These are phyloP conservation scores for Epistrophella euchroma DNA, from an alignment of 2,888 invertebrate genomes.

Conservation along the genomic window DNA sequence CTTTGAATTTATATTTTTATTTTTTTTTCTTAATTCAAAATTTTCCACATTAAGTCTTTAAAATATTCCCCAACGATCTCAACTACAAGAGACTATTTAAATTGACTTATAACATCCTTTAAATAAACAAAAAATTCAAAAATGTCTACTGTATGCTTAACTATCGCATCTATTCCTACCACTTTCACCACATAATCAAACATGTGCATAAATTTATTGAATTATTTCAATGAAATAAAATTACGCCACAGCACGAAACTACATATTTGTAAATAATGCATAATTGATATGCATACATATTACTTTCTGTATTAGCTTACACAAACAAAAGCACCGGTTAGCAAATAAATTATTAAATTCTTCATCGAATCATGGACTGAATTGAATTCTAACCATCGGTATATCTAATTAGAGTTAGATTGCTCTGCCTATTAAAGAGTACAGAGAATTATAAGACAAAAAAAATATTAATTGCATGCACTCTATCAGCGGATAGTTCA, in stretches of 20 bases:
- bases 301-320: conserved; percentile 13
- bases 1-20: too few species aligned
- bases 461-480: too few species aligned
- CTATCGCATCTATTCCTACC: not conserved
- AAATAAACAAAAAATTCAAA: not conserved
- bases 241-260: conserved; percentile 22
- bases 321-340: conserved; percentile 15
- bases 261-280: conserved; percentile 45
- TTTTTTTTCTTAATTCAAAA: too few species aligned
- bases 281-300: conserved; percentile 51
- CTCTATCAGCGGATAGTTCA: too few species aligned
- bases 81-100: too few species aligned
- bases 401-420: not conserved
- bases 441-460: too few species aligned
- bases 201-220: not conserved
- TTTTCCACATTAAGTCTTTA: too few species aligned
- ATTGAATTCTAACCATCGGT: conserved; percentile 20
- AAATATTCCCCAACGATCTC: too few species aligned
- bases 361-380: conserved; percentile 27
- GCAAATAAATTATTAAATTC: conserved; percentile 58
- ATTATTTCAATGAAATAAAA: conserved; percentile 44
- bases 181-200: not conserved
- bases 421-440: too few species aligned
- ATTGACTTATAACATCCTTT: too few species aligned
- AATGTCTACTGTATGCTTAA: not conserved